Conservation (phyloP, 2,797 vertebrate species). For the Discoglossus pictus region DNA sequence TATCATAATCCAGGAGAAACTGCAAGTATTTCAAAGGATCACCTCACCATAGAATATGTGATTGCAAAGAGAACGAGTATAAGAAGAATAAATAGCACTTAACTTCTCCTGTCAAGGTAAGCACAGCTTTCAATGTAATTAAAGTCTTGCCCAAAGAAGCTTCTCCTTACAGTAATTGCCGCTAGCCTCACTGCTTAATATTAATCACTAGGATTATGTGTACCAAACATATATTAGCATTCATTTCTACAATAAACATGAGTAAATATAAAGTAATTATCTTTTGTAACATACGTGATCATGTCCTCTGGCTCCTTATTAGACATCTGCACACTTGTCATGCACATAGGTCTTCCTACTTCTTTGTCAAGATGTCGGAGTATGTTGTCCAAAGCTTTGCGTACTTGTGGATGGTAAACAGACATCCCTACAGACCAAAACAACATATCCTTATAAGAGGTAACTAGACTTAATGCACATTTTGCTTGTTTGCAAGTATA, state of each 20-base stretch:
- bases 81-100: conserved; percentile 17
- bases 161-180: not conserved
- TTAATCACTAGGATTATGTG: conserved; percentile 10
- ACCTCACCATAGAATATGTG: too few species aligned
- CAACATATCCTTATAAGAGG: too few species aligned
- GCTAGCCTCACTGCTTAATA: conserved; percentile 18
- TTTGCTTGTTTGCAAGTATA: too few species aligned
- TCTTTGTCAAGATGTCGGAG: conserved; percentile 97
- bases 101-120: not conserved
- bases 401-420: conserved; percentile 95
- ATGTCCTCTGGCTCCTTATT: conserved; percentile 99
- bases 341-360: conserved; percentile 97
- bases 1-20: too few species aligned
- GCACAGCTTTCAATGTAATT: conserved; percentile 19
- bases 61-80: too few species aligned
- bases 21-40: too few species aligned
- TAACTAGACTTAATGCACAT: too few species aligned
- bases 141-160: conserved; percentile 5
- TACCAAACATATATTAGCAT: conserved; percentile 23
- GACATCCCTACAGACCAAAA: conserved; percentile 85
- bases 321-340: conserved; percentile 98
- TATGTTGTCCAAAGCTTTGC: conserved; percentile 95
- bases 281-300: conserved; percentile 86
- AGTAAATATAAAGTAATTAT: not conserved
- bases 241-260: not conserved